A percentile compares a stretch with the other conserved stretches of the same genome.
Conservation (phyloP, 2,888 invertebrate species). For the Drosophila buzzatii region DNA sequence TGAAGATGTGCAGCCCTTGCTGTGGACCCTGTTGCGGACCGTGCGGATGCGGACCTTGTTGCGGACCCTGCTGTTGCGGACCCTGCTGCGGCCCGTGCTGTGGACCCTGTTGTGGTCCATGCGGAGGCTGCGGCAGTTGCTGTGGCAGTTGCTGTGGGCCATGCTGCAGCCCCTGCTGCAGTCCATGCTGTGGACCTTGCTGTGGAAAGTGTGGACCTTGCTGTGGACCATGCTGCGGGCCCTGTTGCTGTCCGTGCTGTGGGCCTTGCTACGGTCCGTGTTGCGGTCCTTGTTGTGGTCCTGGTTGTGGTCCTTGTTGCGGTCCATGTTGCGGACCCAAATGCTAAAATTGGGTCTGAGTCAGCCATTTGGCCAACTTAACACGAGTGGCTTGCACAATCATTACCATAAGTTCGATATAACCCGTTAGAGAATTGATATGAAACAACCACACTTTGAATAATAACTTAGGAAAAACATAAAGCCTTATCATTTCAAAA, state of each 20-base stretch:
- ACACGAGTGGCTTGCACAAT: constrained; percentile 20
- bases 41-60: constrained; percentile 29
- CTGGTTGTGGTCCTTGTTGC: constrained; percentile 30
- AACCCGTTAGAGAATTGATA: constrained; percentile 63
- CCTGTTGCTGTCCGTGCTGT: constrained; percentile 25
- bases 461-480: not conserved
- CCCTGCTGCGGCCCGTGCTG: constrained; percentile 49
- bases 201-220: constrained; percentile 32
- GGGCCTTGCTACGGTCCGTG: constrained; percentile 34
- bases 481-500: not conserved
- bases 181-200: constrained; percentile 47
- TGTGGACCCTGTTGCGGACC: constrained; percentile 28
- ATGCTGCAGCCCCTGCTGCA: constrained; percentile 50
- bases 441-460: constrained; percentile 10
- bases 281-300: constrained; percentile 37
- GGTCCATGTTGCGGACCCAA: constrained; percentile 44
- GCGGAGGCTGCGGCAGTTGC: constrained; percentile 36
- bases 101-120: constrained; percentile 46
- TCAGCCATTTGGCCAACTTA: not conserved
- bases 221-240: constrained; percentile 39
- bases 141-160: constrained; percentile 39
- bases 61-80: constrained; percentile 34
- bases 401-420: constrained; percentile 28
- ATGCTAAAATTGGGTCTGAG: constrained; percentile 8
- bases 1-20: constrained; percentile 64